Conservation (phyloP, 2,113 vertebrate genomes). For the Castor canadensis region DNA sequence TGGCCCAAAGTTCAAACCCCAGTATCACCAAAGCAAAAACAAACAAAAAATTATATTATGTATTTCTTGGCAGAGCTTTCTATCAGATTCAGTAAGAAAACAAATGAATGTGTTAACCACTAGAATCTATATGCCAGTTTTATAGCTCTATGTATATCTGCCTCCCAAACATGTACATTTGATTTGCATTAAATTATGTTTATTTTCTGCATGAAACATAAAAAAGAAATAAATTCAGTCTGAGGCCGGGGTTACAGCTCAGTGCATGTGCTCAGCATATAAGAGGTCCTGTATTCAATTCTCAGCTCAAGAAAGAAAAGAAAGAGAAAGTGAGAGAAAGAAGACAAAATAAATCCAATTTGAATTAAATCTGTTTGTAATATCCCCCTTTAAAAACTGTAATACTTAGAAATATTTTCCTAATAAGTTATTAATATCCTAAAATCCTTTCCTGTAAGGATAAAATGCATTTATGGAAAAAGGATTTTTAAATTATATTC, state of each 20-base stretch:
- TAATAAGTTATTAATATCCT: not conserved
- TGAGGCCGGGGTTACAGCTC: not conserved
- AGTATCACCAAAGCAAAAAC: too few relatives aligned
- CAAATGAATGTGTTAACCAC: not conserved
- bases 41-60: too few relatives aligned
- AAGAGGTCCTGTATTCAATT: too few relatives aligned
- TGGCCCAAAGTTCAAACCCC: too few relatives aligned
- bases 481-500: slow-evolving; percentile 22
- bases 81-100: not conserved
- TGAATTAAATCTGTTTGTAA: not conserved
- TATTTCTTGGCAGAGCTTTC: too few relatives aligned
- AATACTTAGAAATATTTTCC: not conserved
- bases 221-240: not conserved
- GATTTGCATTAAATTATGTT: slow-evolving; percentile 15
- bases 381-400: not conserved
- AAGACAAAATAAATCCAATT: not conserved
- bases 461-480: not conserved
- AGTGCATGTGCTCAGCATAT: too few relatives aligned
- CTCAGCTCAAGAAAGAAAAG: too few relatives aligned
- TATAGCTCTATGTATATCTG: not conserved
- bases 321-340: too few relatives aligned
- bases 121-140: not conserved
- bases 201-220: not conserved
- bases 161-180: not conserved
- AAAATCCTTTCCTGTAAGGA: not conserved